These are phyloP conservation scores for Probosciger aterrimus DNA, from an alignment of 2,113 vertebrate genomes.

Conservation along the genomic window DNA sequence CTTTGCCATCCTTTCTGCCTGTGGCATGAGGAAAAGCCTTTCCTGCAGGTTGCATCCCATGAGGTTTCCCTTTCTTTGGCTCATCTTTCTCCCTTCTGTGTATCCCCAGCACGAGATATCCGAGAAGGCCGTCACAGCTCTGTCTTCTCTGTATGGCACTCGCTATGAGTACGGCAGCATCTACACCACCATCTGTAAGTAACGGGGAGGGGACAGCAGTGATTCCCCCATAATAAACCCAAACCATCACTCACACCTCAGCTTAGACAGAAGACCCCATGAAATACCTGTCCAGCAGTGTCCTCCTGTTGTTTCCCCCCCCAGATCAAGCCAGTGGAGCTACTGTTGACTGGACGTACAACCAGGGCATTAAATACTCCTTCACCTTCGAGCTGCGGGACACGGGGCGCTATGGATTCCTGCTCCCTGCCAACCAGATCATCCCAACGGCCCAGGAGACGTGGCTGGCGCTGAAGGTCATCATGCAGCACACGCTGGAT, in stretches of 20 bases:
- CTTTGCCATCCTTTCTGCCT: neutral
- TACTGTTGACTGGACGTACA: conserved; percentile 91
- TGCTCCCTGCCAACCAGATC: conserved; percentile 89
- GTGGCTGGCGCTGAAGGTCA: conserved; percentile 84
- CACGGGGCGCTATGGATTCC: conserved; percentile 85
- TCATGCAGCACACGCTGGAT: conserved; percentile 80
- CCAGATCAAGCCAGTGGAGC: conserved; percentile 86
- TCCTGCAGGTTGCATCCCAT: accelerated
- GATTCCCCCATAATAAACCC: neutral
- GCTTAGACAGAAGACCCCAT: accelerated
- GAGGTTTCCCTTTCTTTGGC: neutral
- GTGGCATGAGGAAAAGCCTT: accelerated
- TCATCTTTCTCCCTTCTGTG: neutral
- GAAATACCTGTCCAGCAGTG: neutral
- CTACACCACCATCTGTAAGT: conserved; percentile 91
- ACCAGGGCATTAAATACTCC: conserved; percentile 90
- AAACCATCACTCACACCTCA: accelerated
- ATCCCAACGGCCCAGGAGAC: conserved; percentile 88
- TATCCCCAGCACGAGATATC: conserved; percentile 79
- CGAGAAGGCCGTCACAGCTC: conserved; percentile 72
- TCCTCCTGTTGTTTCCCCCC: too few relatives aligned
- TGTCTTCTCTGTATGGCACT: conserved; percentile 86
- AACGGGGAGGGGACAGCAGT: accelerated
- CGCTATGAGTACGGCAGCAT: conserved; percentile 85
- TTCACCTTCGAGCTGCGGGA: conserved; percentile 94